These are phyloP conservation scores for Drosophila gaucha DNA, from an alignment of 2,888 invertebrate genomes.

Conservation along the genomic window DNA sequence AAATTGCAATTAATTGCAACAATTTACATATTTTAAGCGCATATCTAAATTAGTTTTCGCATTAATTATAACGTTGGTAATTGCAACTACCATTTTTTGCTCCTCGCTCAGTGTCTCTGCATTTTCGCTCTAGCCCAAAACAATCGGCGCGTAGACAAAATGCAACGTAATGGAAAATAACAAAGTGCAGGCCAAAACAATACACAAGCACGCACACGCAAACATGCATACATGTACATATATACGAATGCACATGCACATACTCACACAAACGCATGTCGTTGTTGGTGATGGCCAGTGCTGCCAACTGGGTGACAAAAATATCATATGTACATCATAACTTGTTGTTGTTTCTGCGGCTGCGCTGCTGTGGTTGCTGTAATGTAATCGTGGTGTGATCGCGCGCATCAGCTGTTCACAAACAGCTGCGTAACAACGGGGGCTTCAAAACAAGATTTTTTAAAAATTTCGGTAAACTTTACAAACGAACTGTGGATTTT, in stretches of 20 bases:
- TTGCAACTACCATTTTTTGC: constrained; percentile 27
- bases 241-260: neutral
- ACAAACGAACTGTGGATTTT: constrained; percentile 9
- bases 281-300: constrained; percentile 35
- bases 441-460: constrained; percentile 21
- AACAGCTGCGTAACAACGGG: constrained; percentile 25
- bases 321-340: constrained; percentile 40
- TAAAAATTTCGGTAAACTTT: constrained; percentile 23
- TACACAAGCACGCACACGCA: constrained; percentile 30
- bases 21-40: constrained; percentile 63
- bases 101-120: constrained; percentile 6
- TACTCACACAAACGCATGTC: neutral
- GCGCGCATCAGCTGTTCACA: constrained; percentile 49
- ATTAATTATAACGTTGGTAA: constrained; percentile 37
- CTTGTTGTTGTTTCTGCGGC: constrained; percentile 8
- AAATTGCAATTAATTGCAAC: constrained; percentile 71
- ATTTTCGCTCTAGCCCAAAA: constrained; percentile 26
- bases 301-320: constrained; percentile 45
- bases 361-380: constrained; percentile 13
- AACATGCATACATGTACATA: constrained; percentile 1
- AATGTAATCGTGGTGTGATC: constrained; percentile 45
- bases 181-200: constrained; percentile 62
- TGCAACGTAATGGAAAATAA: constrained; percentile 63
- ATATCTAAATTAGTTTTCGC: constrained; percentile 36
- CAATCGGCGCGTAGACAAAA: constrained; percentile 40